phyloP scores from a whole-genome alignment of 1,140 invertebrate genomes.

The Drosophila repletoides region DNA sequence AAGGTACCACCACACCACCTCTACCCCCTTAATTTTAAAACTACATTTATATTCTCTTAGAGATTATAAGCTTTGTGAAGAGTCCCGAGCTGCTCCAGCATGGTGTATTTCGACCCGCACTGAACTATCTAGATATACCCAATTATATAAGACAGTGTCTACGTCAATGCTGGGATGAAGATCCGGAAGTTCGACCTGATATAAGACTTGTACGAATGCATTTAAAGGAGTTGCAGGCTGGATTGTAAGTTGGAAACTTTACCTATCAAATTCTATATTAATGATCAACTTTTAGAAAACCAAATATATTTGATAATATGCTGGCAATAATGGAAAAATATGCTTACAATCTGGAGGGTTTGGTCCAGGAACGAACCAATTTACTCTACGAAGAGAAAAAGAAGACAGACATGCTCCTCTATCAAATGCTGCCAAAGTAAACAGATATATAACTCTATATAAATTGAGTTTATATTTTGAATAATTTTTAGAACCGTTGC shows the following conservation, averaged over 20 bases:
- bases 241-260: conserved; percentile 84
- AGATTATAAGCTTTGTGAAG: conserved; percentile 95
- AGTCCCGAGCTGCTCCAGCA: conserved; percentile 90
- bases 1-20: too few relatives aligned
- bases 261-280: not conserved
- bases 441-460: not conserved
- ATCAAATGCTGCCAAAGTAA: conserved; percentile 94
- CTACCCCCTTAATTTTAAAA: not conserved
- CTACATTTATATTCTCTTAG: conserved; percentile 83
- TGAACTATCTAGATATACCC: conserved; percentile 93
- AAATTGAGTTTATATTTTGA: not conserved
- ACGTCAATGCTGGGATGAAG: conserved; percentile 92
- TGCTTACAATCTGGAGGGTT: conserved; percentile 95
- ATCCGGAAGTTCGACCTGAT: conserved; percentile 92
- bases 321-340: conserved; percentile 97
- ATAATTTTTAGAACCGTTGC: conserved; percentile 93
- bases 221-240: conserved; percentile 90
- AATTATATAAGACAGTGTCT: conserved; percentile 95
- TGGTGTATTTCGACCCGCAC: conserved; percentile 90
- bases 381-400: conserved; percentile 96
- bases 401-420: conserved; percentile 95
- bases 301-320: conserved; percentile 97
- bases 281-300: conserved; percentile 85
- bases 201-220: conserved; percentile 88
- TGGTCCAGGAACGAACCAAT: conserved; percentile 94